Evolutionary conservation across 2,888 invertebrate species (phyloP), one percentile per base, ranked within the genome.

Genomic region (Nezara viridula): DNA sequence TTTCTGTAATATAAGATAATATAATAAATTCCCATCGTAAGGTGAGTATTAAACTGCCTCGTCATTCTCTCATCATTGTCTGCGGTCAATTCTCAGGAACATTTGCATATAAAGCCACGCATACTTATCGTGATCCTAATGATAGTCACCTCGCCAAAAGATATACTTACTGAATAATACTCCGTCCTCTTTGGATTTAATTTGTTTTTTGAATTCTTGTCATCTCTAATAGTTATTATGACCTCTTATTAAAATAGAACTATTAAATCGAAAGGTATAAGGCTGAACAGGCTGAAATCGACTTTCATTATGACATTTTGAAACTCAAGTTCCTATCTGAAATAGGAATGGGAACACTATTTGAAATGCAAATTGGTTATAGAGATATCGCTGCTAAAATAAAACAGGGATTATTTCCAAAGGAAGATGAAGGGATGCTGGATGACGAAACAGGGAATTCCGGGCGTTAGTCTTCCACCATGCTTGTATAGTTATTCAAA

Each of bases 41-140:
- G 66, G 10, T 55, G 4, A 12, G 32, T 16, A 27, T 66, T 32
- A 66, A 66, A 66, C 14, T 66, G 32, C 66, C 21, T 5, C 32
- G 32, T 66, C 66, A 66, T 32, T 66, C 66, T 66, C 66, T 27
- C 66, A 66, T 32, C 27, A 66, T 66, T 66, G 66, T 66, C 27
- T 16, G 16, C 16, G 5, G 27, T 32, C 32, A 66, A 32, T 32
- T 66, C 32, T 66, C 66, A 66, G 66, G 66, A 12, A 16, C 66
- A 66, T 66, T 66, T 66, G 32, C 14, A 32, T 32, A 5, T 66
- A 66, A 66, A 14, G 66, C 6, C 66, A 66, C n/a, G 66, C 66
- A 66, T 66, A 32, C 27, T 66, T 66, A 32, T 27, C 27, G 66
- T 66, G 66, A 32, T 32, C 12, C 66, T 66, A 66, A 66, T 66